phyloP scores from a whole-genome alignment of 30 jellyfish, hydroid and myxozoan genomes.

The Aurelia sp. region DNA sequence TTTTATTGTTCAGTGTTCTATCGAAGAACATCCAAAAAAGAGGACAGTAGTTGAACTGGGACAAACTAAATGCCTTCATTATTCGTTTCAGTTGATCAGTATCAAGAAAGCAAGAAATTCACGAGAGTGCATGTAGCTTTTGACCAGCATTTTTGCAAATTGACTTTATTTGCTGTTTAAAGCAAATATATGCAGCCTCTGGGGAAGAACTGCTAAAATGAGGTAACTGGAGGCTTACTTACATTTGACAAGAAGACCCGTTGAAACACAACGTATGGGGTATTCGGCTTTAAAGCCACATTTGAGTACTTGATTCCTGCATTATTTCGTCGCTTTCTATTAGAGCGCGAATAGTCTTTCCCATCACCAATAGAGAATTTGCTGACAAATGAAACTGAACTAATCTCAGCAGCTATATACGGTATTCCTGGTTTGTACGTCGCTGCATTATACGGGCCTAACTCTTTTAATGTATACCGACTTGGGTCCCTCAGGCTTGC shows the following conservation, averaged over 20 bases:
- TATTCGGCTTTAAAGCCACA: constrained; percentile 57
- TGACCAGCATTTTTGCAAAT: no score
- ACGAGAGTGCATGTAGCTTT: no score
- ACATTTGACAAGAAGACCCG: constrained; percentile 66
- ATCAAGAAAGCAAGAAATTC: no score
- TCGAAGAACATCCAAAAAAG: no score
- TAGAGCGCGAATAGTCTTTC: constrained; percentile 34
- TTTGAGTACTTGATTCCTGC: constrained; percentile 43
- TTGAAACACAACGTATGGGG: constrained; percentile 61
- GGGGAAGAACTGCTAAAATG: no score
- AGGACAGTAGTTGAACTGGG: no score
- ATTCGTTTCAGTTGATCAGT: no score
- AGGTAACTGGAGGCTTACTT: background rate
- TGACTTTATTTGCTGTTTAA: no score
- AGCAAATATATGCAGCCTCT: no score
- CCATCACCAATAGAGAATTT: constrained; percentile 81
- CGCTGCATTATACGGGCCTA: constrained; percentile 48
- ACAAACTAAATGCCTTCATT: no score
- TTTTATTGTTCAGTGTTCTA: no score
- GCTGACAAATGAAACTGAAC: constrained; percentile 18
- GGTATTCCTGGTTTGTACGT: constrained; percentile 59
- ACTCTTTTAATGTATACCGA: constrained; percentile 8
- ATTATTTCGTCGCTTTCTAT: constrained; percentile 27
- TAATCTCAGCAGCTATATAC: constrained; percentile 74
- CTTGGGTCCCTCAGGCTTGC: constrained; percentile 14